Base-by-base conservation (phyloP, 2,797 vertebrate species). In the Crenuchus spilurus region DNA sequence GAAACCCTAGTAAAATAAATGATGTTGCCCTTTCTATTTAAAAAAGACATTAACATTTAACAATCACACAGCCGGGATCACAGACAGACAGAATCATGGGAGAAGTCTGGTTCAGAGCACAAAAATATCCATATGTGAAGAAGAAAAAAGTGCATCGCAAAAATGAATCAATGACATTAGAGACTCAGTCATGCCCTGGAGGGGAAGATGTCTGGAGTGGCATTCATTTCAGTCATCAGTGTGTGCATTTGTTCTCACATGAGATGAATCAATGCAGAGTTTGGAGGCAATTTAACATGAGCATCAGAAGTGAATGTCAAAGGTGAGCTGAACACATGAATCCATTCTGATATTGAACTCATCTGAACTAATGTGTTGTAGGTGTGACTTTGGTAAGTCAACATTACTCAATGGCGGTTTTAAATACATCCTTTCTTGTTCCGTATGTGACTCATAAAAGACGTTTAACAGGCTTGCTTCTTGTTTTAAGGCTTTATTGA, bases 151-250 rank as follows among this genome's bases (percentile, higher is more conserved):
- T 4, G 7, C 26, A 1, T 0, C 10, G 13, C 20, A 44, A 65
- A 76, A 39, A 39, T 0, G 1, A 39, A 26, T 22, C 11, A 8
- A 76, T 64, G n/a, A 16, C 31, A 70, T 76, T 63, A 75, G 42
- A 62, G 55, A n/a, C 37, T 11, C 10, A 20, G 11, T 54, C 33
- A 60, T 7, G 44, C 22, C 69, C 26, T 24, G 61, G 39, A 30
- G 33, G 31, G 49, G 0, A 14, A 16, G 51, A 8, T 4, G 37
- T 33, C 4, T 41, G 42, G 16, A 41, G 24, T 30, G 31, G 46
- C 58, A 76, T 70, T 76, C 0, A 64, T 70, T 57, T 76, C 46
- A 22, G 1, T 70, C 41, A 64, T 51, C 33, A 41, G 52, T n/a
- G 8, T 42, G 5, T 26, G 11, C 51, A 20, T 41, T 22, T 52